Percentiles rank a stretch among this genome's conserved stretches.
These are phyloP conservation scores for Ginglymostoma cirratum DNA, from an alignment of 2,113 vertebrate genomes.

Conservation along the genomic window DNA sequence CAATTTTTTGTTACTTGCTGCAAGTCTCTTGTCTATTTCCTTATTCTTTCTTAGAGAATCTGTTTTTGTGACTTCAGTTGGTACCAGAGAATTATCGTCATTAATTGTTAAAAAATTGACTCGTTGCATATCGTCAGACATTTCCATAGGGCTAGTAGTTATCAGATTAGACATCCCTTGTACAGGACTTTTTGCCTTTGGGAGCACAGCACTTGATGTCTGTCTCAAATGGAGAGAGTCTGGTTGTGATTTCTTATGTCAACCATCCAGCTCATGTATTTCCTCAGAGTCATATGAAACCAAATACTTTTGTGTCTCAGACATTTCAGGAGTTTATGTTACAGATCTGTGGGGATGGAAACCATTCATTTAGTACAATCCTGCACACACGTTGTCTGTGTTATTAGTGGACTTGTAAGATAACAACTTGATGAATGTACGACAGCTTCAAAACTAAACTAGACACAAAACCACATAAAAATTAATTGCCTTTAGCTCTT, in stretches of 20 bases:
- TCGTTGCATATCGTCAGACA: constrained; percentile 1
- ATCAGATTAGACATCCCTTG: not conserved
- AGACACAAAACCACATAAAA: not conserved
- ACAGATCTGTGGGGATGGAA: constrained; percentile 21
- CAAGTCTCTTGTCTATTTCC: constrained; percentile 39
- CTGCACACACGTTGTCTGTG: not conserved
- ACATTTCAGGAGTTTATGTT: not conserved
- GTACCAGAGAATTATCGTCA: constrained; percentile 27
- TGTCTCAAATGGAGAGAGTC: not conserved
- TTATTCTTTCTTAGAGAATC: constrained; percentile 8
- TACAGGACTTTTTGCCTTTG: not conserved
- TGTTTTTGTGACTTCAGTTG: constrained; percentile 40
- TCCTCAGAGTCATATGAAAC: constrained; percentile 19
- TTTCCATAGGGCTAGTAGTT: not conserved
- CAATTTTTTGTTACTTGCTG: constrained; percentile 22
- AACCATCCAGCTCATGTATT: not conserved
- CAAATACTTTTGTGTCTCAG: constrained; percentile 12
- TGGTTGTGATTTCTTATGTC: not conserved
- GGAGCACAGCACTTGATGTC: not conserved
- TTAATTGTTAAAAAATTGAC: not conserved
- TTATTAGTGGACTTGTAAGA: not conserved
- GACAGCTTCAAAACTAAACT: not conserved
- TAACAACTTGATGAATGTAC: not conserved
- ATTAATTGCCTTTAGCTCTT: not conserved
- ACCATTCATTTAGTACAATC: not conserved